A percentile compares a stretch with the other conserved stretches of the same genome.
Conservation (phyloP, 2,888 invertebrate species). For the Eupithecia subfuscata region DNA sequence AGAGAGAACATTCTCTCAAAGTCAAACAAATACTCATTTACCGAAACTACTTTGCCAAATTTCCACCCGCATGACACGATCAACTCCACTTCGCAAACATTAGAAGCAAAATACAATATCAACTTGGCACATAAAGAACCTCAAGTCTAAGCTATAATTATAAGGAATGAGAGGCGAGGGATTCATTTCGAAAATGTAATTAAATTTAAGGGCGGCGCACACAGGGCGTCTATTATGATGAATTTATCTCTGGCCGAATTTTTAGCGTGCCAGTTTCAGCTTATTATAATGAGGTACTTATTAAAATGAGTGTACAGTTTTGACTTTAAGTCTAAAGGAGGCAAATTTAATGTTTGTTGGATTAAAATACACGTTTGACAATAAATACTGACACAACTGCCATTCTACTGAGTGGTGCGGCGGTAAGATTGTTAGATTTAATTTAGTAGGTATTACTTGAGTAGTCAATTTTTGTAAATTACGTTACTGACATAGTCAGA, state of each 20-base stretch:
- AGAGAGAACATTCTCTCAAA: background rate
- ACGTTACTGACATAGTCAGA: too few species aligned
- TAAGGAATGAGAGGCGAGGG: constrained; percentile 51
- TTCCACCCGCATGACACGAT: constrained; percentile 18
- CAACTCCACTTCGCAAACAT: constrained; percentile 48
- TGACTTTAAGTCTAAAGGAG: background rate
- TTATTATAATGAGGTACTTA: constrained; percentile 18
- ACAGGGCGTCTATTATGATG: constrained; percentile 39
- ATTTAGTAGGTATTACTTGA: too few species aligned
- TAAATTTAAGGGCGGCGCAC: constrained; percentile 50
- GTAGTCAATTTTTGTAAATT: too few species aligned
- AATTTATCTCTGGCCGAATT: constrained; percentile 37
- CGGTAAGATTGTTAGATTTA: too few species aligned
- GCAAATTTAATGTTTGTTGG: background rate
- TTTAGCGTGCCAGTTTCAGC: constrained; percentile 22
- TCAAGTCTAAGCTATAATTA: constrained; percentile 50
- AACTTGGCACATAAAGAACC: constrained; percentile 52
- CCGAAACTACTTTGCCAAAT: background rate
- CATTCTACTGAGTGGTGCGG: background rate
- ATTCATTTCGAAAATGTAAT: constrained; percentile 53
- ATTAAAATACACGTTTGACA: background rate
- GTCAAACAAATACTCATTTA: constrained; percentile 3
- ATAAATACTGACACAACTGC: background rate
- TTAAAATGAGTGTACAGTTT: background rate
- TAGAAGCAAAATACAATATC: constrained; percentile 55